Evolutionary conservation across 2,797 vertebrate species (phyloP), one percentile per base, ranked within the genome.

Genomic region (Darevskia nairensis): DNA sequence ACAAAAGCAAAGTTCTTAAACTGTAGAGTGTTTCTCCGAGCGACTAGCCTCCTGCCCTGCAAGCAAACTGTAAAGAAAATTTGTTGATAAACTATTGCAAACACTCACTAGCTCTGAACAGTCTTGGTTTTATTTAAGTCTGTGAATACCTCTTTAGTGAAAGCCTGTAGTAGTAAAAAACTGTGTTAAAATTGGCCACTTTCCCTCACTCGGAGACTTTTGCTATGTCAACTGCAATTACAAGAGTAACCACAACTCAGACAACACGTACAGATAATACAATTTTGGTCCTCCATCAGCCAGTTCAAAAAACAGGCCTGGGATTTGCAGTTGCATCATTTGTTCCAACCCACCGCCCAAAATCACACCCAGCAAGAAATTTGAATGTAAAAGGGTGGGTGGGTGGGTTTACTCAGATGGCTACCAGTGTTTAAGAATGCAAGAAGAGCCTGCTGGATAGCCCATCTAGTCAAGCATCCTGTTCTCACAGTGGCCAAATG

Each of bases 61-160:
- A 77, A 32, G 17, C 55, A 44, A 90, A 85, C 85, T 92, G 92
- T 87, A 90, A 89, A 91, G 78, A 59, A 55, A 84, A 82, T 78
- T 85, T 89, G 66, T 79, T 91, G 79, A 90, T 77, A 94, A 93
- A 85, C 3, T 59, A 64, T 29, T 88, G 86, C 29, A 93, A 94
- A 90, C 3, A 79, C 72, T 89, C 72, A 88, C 27, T 64, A 66
- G 29, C 87, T 92, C 86, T 90, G 89, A 41, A 78, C 0, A 32
- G 25, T 89, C 76, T 27, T 72, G 82, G 78, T 61, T 91, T 93
- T 88, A 88, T 85, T 89, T 78, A 91, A 92, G 82, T 80, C 87
- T 80, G 76, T 21, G 32, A 35, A 78, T 78, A 69, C 44, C 59
- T 80, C 89, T 46, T 41, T 0, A 55, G 9, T 81, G 55, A 91